Evolutionary conservation across 2,797 vertebrate genomes (phyloP).

Genomic region (Gymnothorax reevesii): DNA sequence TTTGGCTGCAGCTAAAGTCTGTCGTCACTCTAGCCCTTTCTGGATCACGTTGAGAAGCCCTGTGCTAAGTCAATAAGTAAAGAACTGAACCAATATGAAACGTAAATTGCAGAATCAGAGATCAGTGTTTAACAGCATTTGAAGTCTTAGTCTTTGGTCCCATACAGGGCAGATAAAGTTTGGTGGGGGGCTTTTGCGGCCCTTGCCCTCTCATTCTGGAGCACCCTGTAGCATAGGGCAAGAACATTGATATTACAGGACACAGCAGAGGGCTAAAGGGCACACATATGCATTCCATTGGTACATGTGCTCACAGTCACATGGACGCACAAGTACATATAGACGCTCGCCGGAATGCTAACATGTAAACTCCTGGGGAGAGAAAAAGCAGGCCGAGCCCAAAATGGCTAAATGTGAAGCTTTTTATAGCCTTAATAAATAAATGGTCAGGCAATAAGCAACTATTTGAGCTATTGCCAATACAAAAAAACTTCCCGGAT

Average conservation of each 20-base stretch:
- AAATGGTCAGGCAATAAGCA: no score
- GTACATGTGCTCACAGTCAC: not conserved
- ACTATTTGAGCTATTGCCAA: no score
- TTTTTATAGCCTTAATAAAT: no score
- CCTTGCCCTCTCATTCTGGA: not conserved
- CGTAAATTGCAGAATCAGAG: no score
- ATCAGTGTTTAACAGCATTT: not conserved
- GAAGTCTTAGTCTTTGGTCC: not conserved
- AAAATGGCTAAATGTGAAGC: no score
- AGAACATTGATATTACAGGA: not conserved
- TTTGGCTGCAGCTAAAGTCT: no score
- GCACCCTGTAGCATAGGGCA: not conserved
- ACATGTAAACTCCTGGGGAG: not conserved
- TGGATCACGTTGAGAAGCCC: no score
- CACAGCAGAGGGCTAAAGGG: not conserved
- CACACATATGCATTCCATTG: not conserved
- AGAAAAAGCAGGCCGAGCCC: no score
- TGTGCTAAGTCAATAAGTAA: no score
- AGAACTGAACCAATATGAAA: no score
- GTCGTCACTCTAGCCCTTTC: no score
- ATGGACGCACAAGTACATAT: conserved; percentile 38
- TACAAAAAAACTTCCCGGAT: no score
- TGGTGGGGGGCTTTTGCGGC: not conserved
- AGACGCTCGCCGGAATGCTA: not conserved
- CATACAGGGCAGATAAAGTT: not conserved